Evolutionary conservation across 2,113 vertebrate genomes (phyloP).

Genomic region (Myotis lucifugus): DNA sequence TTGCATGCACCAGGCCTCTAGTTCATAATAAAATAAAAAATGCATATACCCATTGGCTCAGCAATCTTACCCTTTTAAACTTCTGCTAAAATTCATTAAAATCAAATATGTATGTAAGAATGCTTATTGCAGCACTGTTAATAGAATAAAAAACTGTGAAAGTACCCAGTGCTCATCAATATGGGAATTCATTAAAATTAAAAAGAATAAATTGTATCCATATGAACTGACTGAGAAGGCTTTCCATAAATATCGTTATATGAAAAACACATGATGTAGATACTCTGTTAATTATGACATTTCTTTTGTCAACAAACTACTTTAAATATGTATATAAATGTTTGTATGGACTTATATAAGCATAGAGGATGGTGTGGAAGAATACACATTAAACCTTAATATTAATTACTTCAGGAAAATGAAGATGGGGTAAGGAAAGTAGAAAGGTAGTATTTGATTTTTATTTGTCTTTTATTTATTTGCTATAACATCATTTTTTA

Average conservation of each 20-base stretch:
- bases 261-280: neutral
- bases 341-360: neutral
- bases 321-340: neutral
- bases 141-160: neutral
- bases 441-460: neutral
- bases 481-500: neutral
- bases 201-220: constrained; percentile 22
- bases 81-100: neutral
- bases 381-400: neutral
- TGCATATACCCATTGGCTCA: neutral
- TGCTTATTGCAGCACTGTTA: neutral
- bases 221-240: neutral
- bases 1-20: too few species aligned
- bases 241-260: constrained; percentile 40
- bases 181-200: constrained; percentile 4
- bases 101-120: neutral
- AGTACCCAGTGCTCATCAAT: neutral
- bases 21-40: neutral
- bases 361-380: neutral
- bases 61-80: neutral
- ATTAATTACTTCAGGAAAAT: constrained; percentile 8
- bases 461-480: constrained; percentile 28
- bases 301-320: constrained; percentile 10
- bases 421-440: neutral
- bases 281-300: neutral